Percentiles rank a stretch among this genome's conserved stretches.
These are phyloP conservation scores for Lontra canadensis DNA, from an alignment of 2,113 vertebrate species.

Conservation along the genomic window DNA sequence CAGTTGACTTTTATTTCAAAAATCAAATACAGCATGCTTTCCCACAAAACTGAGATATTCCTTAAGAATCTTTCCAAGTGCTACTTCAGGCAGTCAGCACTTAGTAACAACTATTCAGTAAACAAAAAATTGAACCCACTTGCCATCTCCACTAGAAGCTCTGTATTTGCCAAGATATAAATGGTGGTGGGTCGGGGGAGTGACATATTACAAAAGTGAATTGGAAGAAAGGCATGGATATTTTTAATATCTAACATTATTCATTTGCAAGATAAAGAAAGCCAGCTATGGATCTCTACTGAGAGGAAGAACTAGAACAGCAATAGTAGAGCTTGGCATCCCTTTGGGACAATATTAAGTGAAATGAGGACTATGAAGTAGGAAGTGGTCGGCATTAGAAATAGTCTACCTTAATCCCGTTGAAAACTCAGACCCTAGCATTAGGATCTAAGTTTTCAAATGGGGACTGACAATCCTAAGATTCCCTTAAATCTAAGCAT, in stretches of 20 bases:
- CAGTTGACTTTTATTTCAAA: not conserved
- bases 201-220: not conserved
- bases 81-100: not conserved
- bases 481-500: not conserved
- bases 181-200: not conserved
- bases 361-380: slow-evolving; percentile 9
- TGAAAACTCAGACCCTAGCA: not conserved
- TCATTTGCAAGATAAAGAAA: slow-evolving; percentile 33
- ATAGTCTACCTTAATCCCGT: not conserved
- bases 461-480: not conserved
- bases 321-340: not conserved
- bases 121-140: not conserved
- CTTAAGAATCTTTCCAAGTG: not conserved
- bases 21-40: not conserved
- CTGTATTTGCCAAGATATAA: not conserved
- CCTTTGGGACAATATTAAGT: not conserved
- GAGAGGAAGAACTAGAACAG: slow-evolving; percentile 30
- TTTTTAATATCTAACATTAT: not conserved
- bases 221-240: not conserved
- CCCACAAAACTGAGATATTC: not conserved
- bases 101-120: not conserved
- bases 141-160: not conserved
- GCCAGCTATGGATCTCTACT: not conserved
- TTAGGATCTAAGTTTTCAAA: not conserved
- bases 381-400: not conserved